Percentiles rank a stretch among this genome's conserved stretches.
phyloP scores from a whole-genome alignment of 2,797 vertebrate genomes.

The Chaetodon trifasciatus region DNA sequence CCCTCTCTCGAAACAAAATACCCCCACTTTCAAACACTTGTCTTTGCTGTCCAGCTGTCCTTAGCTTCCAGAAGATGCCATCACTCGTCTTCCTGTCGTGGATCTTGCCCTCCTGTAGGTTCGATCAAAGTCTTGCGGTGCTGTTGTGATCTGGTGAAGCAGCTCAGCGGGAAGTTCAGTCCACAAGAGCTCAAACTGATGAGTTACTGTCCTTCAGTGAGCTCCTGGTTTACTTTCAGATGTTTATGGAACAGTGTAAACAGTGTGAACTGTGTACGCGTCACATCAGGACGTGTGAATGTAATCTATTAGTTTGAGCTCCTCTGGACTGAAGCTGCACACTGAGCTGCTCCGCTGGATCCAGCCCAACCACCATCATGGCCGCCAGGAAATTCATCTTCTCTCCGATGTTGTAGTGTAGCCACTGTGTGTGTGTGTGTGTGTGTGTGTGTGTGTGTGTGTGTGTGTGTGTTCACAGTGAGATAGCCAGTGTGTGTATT shows the following conservation, averaged over 20 bases:
- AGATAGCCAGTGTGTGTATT: background rate
- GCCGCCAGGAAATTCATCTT: background rate
- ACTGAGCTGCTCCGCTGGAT: background rate
- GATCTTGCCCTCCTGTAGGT: background rate
- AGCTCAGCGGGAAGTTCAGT: background rate
- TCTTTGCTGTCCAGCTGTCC: too few species aligned
- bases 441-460: background rate
- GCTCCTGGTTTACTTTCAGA: too few species aligned
- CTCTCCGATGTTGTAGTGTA: background rate
- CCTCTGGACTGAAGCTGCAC: background rate
- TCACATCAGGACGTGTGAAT: background rate
- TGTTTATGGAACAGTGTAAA: background rate
- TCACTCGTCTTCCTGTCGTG: background rate
- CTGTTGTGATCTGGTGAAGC: background rate
- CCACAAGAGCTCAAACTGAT: background rate
- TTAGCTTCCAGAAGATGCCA: too few species aligned
- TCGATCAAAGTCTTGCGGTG: background rate
- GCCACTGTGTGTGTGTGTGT: background rate
- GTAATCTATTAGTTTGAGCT: background rate
- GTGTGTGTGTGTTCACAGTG: background rate
- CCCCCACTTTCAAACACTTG: too few species aligned
- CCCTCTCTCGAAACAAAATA: too few species aligned
- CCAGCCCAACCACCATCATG: background rate
- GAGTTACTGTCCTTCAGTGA: background rate
- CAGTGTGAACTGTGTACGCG: too few species aligned